Conservation (phyloP, 2,113 vertebrate genomes). For the Zosterops japonicus region DNA sequence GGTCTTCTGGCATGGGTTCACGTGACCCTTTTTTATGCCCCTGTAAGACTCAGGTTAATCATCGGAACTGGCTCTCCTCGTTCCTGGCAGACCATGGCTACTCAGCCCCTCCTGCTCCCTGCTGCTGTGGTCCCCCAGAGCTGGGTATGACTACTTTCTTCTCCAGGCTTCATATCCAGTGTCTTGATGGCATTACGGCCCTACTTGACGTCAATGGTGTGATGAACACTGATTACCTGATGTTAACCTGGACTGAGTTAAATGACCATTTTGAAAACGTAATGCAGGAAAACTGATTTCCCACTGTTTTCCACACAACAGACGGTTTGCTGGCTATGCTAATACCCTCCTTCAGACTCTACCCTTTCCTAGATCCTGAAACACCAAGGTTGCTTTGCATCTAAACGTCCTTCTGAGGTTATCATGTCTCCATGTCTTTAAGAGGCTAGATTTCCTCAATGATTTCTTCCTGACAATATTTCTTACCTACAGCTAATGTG, state of each 20-base stretch:
- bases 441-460: background rate
- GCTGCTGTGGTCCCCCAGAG: rapidly evolving
- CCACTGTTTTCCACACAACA: background rate
- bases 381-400: background rate
- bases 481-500: background rate
- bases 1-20: background rate
- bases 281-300: background rate
- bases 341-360: background rate
- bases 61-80: background rate
- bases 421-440: background rate
- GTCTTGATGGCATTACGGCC: background rate
- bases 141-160: background rate
- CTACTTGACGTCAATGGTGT: background rate
- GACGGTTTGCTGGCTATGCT: background rate
- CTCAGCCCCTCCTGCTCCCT: background rate
- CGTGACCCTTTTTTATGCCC: background rate
- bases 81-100: rapidly evolving
- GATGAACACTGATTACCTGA: rapidly evolving
- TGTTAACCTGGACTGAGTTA: background rate
- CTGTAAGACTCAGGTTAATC: background rate
- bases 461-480: background rate
- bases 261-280: background rate
- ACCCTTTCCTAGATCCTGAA: background rate
- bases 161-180: too few species aligned
- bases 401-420: background rate